These are phyloP conservation scores for Spodoptera picta DNA, from an alignment of 2,888 invertebrate genomes.

Conservation along the genomic window DNA sequence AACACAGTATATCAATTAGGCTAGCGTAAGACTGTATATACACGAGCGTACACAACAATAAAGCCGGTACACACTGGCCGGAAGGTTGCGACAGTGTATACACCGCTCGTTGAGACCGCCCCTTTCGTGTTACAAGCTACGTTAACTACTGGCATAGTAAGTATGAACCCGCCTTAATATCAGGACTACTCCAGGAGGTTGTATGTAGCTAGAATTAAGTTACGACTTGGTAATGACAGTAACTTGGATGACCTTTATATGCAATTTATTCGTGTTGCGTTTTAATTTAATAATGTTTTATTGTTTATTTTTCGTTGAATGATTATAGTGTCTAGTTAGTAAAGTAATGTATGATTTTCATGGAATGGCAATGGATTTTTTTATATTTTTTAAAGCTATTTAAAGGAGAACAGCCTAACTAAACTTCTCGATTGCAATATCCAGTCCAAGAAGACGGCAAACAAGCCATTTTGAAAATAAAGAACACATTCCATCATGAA, in stretches of 20 bases:
- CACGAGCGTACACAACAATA: conserved; percentile 47
- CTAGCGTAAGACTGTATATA: conserved; percentile 35
- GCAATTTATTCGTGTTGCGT: conserved; percentile 5
- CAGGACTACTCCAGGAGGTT: conserved; percentile 44
- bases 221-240: conserved; percentile 13
- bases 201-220: conserved; percentile 28
- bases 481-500: too few species aligned
- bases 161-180: conserved; percentile 56
- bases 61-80: conserved; percentile 42
- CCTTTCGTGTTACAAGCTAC: conserved; percentile 70
- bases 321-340: too few species aligned
- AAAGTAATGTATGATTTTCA: too few species aligned
- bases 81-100: conserved; percentile 61
- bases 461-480: too few species aligned
- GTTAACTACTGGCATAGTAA: conserved; percentile 58
- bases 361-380: too few species aligned
- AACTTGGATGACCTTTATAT: conserved; percentile 13
- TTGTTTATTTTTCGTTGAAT: too few species aligned
- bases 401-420: too few species aligned
- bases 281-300: conserved; percentile 1
- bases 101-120: conserved; percentile 67
- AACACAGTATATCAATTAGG: conserved; percentile 38
- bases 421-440: too few species aligned
- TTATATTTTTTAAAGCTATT: too few species aligned
- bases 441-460: too few species aligned